Evolutionary conservation across 2,113 vertebrate genomes (phyloP).

Genomic region (Actenoides hombroni): DNA sequence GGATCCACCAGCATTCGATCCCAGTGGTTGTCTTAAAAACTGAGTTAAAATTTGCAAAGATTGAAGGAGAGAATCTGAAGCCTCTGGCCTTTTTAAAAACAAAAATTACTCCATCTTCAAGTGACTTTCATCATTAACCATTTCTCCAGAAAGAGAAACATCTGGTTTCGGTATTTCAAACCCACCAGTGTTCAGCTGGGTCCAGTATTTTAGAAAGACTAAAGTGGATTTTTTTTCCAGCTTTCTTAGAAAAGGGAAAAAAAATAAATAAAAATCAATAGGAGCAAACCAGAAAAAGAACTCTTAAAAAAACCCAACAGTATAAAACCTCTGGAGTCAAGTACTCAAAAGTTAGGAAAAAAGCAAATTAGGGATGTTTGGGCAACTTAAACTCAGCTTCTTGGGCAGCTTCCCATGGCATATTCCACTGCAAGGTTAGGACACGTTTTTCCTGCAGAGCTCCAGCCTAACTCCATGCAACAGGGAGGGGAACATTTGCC

Average conservation of each 20-base stretch:
- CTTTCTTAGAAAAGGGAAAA: neutral
- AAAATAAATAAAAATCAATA: neutral
- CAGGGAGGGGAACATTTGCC: neutral
- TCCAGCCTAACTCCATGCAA: neutral
- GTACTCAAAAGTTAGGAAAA: neutral
- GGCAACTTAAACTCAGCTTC: neutral
- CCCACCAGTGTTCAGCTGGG: neutral
- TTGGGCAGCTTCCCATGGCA: neutral
- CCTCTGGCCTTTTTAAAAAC: neutral
- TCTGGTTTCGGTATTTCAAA: neutral
- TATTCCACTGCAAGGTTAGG: neutral
- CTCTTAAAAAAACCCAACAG: neutral
- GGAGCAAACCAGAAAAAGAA: neutral
- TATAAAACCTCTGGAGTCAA: neutral
- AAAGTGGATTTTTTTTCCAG: accelerated
- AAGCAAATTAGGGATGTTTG: neutral
- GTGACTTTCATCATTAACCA: neutral
- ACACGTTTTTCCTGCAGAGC: neutral
- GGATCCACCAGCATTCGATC: neutral
- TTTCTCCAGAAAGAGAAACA: neutral
- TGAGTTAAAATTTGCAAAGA: neutral
- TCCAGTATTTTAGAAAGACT: neutral
- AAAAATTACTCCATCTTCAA: neutral
- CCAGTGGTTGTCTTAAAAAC: neutral
- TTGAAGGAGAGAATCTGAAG: neutral